These are phyloP conservation scores for Hypotaenidia okinawae DNA, from an alignment of 2,797 vertebrate species.

Conservation along the genomic window DNA sequence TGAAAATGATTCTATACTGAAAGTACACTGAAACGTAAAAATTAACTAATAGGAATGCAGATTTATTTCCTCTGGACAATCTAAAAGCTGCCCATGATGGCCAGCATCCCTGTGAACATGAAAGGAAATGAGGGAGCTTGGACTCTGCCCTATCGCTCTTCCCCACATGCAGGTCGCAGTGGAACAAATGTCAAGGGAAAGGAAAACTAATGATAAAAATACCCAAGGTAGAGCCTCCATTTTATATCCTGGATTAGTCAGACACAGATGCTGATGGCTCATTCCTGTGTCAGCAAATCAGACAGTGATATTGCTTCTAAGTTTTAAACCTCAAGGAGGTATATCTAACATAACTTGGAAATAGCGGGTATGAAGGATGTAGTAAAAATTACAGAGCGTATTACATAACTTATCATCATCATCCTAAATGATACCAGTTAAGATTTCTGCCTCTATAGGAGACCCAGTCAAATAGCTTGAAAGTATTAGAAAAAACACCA, in stretches of 20 bases:
- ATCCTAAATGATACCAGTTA: not conserved
- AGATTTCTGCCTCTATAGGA: not conserved
- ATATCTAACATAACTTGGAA: not conserved
- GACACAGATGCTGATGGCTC: not conserved
- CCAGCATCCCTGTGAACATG: not conserved
- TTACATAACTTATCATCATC: not conserved
- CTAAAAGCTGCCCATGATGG: not conserved
- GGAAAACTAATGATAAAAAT: conserved; percentile 4
- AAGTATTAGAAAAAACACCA: not conserved
- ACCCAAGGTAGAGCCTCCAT: not conserved
- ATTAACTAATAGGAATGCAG: not conserved
- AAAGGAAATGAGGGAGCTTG: not conserved
- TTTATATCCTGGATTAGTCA: conserved; percentile 7
- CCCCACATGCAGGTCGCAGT: not conserved
- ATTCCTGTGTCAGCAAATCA: not conserved
- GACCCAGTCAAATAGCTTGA: not conserved
- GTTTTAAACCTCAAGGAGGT: not conserved
- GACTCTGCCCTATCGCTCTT: not conserved
- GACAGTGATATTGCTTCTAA: not conserved
- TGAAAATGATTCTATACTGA: not conserved
- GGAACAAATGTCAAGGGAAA: conserved; percentile 23
- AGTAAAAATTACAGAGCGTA: not conserved
- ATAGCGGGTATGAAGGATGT: not conserved
- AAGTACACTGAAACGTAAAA: not conserved
- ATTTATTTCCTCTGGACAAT: not conserved